Percentiles rank a stretch among this genome's conserved stretches.
phyloP scores from a whole-genome alignment of 2,888 invertebrate species.

The Stramonita haemastoma region DNA sequence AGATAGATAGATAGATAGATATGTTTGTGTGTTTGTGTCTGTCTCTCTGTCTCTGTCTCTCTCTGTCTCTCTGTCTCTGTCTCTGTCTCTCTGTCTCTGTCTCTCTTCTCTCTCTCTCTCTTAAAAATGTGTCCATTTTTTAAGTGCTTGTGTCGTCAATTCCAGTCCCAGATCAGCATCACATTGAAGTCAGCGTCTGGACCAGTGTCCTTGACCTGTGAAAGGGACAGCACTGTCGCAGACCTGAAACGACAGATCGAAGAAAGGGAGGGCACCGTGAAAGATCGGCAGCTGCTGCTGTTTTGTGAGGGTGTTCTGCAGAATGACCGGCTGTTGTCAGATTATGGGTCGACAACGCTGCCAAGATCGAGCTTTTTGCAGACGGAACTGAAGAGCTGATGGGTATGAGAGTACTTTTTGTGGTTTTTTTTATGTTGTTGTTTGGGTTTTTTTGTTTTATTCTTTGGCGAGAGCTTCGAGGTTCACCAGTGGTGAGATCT shows the following conservation, averaged over 20 bases:
- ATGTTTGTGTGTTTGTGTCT: no score
- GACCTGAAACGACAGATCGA: conserved; percentile 45
- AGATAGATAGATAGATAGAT: no score
- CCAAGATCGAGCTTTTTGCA: neutral
- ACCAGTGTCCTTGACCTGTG: conserved; percentile 27
- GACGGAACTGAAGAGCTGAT: neutral
- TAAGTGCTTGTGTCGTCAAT: neutral
- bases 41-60: no score
- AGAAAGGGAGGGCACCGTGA: conserved; percentile 31
- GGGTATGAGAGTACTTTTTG: neutral
- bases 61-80: no score
- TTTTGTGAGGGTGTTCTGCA: conserved; percentile 30
- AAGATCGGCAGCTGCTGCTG: conserved; percentile 28
- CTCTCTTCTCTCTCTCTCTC: no score
- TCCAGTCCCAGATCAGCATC: neutral
- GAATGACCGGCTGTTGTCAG: conserved; percentile 24
- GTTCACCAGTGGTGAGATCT: no score
- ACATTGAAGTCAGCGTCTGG: conserved; percentile 29
- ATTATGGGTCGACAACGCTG: neutral
- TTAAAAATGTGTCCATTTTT: no score
- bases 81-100: no score
- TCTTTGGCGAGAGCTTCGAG: neutral
- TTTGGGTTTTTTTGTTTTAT: neutral
- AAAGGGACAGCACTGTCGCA: conserved; percentile 36
- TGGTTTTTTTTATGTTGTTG: neutral